A percentile compares a stretch with the other conserved stretches of the same genome.
Evolutionary conservation across 2,888 invertebrate genomes (phyloP).

Genomic region (Drosophila putrida): DNA sequence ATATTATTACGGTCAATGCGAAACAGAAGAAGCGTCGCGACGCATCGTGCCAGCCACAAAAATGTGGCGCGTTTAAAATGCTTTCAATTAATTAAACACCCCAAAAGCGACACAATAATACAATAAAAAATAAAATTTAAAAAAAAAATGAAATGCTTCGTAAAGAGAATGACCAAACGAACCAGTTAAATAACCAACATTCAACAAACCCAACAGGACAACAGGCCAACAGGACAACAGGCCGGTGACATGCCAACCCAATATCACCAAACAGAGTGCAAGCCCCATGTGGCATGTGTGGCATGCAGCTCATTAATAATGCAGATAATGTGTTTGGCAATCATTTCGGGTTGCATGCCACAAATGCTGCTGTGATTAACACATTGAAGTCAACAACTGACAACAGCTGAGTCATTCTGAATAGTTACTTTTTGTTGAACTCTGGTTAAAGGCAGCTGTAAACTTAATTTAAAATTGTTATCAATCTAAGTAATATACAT

Average conservation of each 20-base stretch:
- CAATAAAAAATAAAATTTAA: background rate
- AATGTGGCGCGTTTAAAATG: slow-evolving; percentile 63
- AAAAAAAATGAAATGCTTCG: slow-evolving; percentile 40
- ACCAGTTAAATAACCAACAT: slow-evolving; percentile 21
- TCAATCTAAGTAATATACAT: background rate
- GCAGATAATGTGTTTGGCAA: slow-evolving; percentile 76
- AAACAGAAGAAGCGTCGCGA: slow-evolving; percentile 42
- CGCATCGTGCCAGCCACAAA: slow-evolving; percentile 52
- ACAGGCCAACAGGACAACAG: slow-evolving; percentile 19
- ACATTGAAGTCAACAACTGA: slow-evolving; percentile 53
- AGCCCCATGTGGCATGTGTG: slow-evolving; percentile 38
- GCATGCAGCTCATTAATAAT: slow-evolving; percentile 76
- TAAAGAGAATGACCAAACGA: slow-evolving; percentile 35
- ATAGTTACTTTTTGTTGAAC: too few relatives aligned
- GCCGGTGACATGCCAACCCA: slow-evolving; percentile 32
- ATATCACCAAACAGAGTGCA: slow-evolving; percentile 18
- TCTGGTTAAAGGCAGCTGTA: slow-evolving; percentile 19
- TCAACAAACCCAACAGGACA: background rate
- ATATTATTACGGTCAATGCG: slow-evolving; percentile 63
- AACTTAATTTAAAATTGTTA: slow-evolving; percentile 5
- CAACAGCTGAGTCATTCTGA: background rate
- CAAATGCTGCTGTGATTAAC: slow-evolving; percentile 71
- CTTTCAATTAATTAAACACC: slow-evolving; percentile 80
- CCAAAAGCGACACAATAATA: slow-evolving; percentile 60
- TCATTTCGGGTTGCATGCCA: slow-evolving; percentile 71